Conservation (phyloP, 2,888 invertebrate species). For the Operophtera brumata region DNA sequence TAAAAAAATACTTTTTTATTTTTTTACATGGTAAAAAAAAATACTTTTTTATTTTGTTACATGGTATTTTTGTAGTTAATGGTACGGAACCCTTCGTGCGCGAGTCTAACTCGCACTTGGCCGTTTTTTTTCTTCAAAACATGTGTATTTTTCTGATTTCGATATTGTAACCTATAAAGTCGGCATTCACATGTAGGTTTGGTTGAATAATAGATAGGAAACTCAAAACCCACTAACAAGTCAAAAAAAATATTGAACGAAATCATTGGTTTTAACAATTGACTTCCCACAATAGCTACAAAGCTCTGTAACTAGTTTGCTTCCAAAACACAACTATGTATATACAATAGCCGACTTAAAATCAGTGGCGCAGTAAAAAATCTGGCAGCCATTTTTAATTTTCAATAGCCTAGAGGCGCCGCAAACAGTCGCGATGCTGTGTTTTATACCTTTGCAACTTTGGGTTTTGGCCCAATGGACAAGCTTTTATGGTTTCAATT, state of each 20-base stretch:
- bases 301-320: conserved; percentile 18
- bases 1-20: no score
- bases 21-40: no score
- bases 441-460: conserved; percentile 57
- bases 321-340: conserved; percentile 36
- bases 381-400: conserved; percentile 70
- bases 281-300: conserved; percentile 16
- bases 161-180: no score
- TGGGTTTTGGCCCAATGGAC: conserved; percentile 34
- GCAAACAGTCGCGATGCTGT: conserved; percentile 61
- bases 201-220: no score
- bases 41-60: no score
- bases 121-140: no score
- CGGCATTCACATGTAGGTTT: no score
- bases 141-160: not conserved
- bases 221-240: no score
- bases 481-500: conserved; percentile 22
- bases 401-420: conserved; percentile 69
- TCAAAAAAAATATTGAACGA: no score
- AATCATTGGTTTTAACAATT: not conserved
- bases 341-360: conserved; percentile 53
- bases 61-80: no score
- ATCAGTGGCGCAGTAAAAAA: conserved; percentile 59
- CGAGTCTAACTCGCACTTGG: no score
- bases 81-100: no score